Evolutionary conservation across 2,113 vertebrate species (phyloP).

Genomic region (Pomatorhinus ruficollis): DNA sequence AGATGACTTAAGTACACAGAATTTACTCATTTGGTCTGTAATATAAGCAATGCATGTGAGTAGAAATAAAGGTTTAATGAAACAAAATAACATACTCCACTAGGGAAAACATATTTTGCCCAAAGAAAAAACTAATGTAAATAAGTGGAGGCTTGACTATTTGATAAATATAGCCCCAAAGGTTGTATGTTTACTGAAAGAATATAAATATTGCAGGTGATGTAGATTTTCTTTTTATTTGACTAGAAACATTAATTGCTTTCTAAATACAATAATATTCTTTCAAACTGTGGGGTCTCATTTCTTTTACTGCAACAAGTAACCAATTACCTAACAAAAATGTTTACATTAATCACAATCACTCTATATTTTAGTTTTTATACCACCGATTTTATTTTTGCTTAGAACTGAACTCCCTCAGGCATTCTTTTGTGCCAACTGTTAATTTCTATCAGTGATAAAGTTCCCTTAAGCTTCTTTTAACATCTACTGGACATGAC

Average conservation of each 20-base stretch:
- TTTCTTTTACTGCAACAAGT: slow-evolving; percentile 48
- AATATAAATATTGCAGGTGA: slow-evolving; percentile 33
- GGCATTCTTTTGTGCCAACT: slow-evolving; percentile 48
- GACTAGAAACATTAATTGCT: slow-evolving; percentile 57
- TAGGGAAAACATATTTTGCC: slow-evolving; percentile 51
- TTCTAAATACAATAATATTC: slow-evolving; percentile 52
- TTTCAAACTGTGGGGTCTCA: slow-evolving; percentile 23
- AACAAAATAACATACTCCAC: slow-evolving; percentile 50
- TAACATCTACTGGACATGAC: slow-evolving; percentile 67
- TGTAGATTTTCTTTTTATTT: slow-evolving; percentile 8
- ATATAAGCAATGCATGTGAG: background rate
- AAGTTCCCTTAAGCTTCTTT: slow-evolving; percentile 67
- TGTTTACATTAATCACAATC: slow-evolving; percentile 63
- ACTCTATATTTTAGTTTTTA: slow-evolving; percentile 52
- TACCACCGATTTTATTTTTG: slow-evolving; percentile 46
- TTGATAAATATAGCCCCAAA: slow-evolving; percentile 55
- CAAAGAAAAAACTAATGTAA: slow-evolving; percentile 44
- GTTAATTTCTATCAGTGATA: slow-evolving; percentile 66
- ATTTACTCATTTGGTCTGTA: slow-evolving; percentile 20
- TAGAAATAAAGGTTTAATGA: slow-evolving; percentile 56
- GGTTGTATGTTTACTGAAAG: slow-evolving; percentile 9
- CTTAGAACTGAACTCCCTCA: slow-evolving; percentile 42
- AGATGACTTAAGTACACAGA: background rate
- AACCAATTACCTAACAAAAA: slow-evolving; percentile 62
- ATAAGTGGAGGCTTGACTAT: slow-evolving; percentile 48